Conservation (phyloP, 2,888 invertebrate genomes). For the Monochamus alternatus region DNA sequence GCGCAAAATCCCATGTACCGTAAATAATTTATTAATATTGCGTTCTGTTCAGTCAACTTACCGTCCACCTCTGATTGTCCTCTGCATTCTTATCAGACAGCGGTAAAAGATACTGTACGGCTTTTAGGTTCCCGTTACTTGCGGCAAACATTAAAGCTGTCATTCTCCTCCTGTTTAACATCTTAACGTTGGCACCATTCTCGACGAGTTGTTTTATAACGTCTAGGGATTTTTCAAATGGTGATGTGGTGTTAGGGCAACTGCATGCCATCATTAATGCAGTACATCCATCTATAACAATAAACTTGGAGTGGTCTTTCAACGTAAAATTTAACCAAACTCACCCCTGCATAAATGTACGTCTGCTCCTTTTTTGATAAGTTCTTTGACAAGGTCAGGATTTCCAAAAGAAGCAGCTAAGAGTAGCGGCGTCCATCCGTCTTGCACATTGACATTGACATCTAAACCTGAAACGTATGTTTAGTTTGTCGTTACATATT, state of each 20-base stretch:
- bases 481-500: background rate
- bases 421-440: constrained; percentile 77
- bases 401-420: constrained; percentile 76
- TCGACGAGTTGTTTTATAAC: constrained; percentile 71
- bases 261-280: constrained; percentile 79
- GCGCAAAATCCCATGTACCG: too few species aligned
- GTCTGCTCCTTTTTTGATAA: constrained; percentile 75
- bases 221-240: constrained; percentile 70
- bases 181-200: constrained; percentile 73
- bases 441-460: constrained; percentile 70
- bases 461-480: constrained; percentile 59
- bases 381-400: constrained; percentile 71
- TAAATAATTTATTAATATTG: too few species aligned
- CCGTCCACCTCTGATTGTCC: constrained; percentile 78
- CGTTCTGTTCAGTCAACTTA: constrained; percentile 61
- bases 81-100: constrained; percentile 74
- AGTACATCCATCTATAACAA: constrained; percentile 75
- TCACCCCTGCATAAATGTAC: constrained; percentile 69
- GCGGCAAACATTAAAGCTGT: constrained; percentile 79
- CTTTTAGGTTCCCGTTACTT: constrained; percentile 70
- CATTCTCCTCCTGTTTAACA: constrained; percentile 75
- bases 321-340: background rate
- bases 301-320: background rate
- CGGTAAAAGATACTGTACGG: constrained; percentile 74
- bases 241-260: constrained; percentile 69